These are phyloP conservation scores for Dendrolimus houi DNA, from an alignment of 2,888 invertebrate species.

Conservation along the genomic window DNA sequence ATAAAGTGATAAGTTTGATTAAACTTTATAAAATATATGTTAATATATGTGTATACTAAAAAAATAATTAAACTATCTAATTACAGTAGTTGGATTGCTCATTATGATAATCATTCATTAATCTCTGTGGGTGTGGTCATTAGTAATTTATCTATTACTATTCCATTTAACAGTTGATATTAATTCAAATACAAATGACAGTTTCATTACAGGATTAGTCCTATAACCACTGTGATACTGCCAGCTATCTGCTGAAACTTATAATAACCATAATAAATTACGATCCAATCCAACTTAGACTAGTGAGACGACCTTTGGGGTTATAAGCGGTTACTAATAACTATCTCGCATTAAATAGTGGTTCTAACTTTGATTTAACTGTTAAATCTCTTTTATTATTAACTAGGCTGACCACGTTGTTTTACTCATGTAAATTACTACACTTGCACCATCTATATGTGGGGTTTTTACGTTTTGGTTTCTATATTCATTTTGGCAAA, in stretches of 20 bases:
- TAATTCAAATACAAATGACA: neutral
- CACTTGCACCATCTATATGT: too few species aligned
- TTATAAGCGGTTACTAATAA: constrained; percentile 22
- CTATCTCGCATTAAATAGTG: neutral
- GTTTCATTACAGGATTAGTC: neutral
- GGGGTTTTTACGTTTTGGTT: too few species aligned
- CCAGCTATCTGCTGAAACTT: constrained; percentile 25
- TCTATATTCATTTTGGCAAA: too few species aligned
- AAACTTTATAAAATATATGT: too few species aligned
- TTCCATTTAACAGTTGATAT: neutral
- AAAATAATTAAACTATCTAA: too few species aligned
- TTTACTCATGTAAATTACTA: too few species aligned
- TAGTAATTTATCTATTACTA: neutral
- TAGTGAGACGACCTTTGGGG: constrained; percentile 44
- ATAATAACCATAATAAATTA: constrained; percentile 61
- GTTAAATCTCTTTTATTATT: neutral
- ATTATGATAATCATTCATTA: too few species aligned
- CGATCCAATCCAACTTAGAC: constrained; percentile 54
- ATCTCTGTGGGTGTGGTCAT: too few species aligned
- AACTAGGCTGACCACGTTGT: too few species aligned
- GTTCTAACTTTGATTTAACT: neutral
- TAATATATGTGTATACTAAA: too few species aligned
- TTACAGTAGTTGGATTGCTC: too few species aligned
- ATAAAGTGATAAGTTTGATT: too few species aligned
- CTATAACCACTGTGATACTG: neutral